These are phyloP conservation scores for Nemopilema nomurai DNA, from an alignment of 30 jellyfish, hydroid and myxozoan genomes.

Conservation along the genomic window DNA sequence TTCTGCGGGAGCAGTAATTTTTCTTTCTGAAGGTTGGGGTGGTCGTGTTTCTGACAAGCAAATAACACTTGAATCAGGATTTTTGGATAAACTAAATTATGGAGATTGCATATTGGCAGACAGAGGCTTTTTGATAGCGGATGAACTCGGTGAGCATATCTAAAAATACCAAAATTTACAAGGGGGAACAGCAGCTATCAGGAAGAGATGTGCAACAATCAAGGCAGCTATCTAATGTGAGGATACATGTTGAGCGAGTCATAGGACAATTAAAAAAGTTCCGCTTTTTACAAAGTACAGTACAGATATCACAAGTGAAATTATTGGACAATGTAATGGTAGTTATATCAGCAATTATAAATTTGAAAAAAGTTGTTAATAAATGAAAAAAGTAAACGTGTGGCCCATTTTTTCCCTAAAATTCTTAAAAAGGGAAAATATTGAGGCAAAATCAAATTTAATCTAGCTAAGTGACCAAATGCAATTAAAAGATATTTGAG, in stretches of 20 bases:
- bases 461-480: neutral
- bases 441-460: neutral
- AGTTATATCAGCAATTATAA: slow-evolving; percentile 45
- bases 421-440: neutral
- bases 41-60: slow-evolving; percentile 77
- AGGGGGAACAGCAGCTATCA: slow-evolving; percentile 67
- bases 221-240: slow-evolving; percentile 59
- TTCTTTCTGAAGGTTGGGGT: slow-evolving; percentile 83
- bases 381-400: too few relatives aligned
- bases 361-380: slow-evolving; percentile 50
- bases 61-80: slow-evolving; percentile 58
- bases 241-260: slow-evolving; percentile 82
- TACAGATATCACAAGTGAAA: neutral
- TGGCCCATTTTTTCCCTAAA: slow-evolving; percentile 1
- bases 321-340: slow-evolving; percentile 24
- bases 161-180: slow-evolving; percentile 64
- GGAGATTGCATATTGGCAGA: slow-evolving; percentile 80
- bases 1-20: slow-evolving; percentile 76
- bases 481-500: neutral
- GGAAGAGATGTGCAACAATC: slow-evolving; percentile 58
- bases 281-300: slow-evolving; percentile 31
- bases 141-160: slow-evolving; percentile 64
- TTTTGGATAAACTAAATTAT: slow-evolving; percentile 38
- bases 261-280: slow-evolving; percentile 56
- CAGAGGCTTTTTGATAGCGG: slow-evolving; percentile 70